A percentile compares a stretch with the other conserved stretches of the same genome.
These are phyloP conservation scores for Cinara cedri DNA, from an alignment of 2,888 invertebrate species.

Conservation along the genomic window DNA sequence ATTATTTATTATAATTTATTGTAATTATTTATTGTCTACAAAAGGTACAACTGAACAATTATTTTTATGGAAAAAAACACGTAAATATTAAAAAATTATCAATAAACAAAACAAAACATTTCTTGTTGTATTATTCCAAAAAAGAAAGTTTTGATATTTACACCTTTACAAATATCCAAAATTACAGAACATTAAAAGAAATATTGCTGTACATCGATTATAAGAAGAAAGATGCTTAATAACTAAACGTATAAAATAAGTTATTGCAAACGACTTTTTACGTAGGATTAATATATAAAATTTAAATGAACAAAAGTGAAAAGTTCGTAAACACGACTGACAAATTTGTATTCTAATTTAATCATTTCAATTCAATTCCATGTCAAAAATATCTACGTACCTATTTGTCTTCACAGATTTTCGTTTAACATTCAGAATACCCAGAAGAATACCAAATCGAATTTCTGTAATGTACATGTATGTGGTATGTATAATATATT, in stretches of 20 bases:
- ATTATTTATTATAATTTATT: no score
- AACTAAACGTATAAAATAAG: slow-evolving; percentile 1
- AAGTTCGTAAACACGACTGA: not conserved
- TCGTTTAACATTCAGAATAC: no score
- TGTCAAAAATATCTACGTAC: no score
- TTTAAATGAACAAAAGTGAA: slow-evolving; percentile 4
- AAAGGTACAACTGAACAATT: no score
- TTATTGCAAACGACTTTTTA: no score
- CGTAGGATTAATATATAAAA: not conserved
- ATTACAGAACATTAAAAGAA: not conserved
- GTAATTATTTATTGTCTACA: no score
- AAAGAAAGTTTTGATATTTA: not conserved
- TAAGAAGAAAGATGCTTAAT: slow-evolving; percentile 7
- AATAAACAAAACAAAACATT: no score
- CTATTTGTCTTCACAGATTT: not conserved
- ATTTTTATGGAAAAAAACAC: no score
- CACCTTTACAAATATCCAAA: not conserved
- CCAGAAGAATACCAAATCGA: no score
- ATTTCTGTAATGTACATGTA: no score
- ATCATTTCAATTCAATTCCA: not conserved
- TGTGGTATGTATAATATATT: no score
- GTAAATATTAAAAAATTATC: no score
- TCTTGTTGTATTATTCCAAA: not conserved
- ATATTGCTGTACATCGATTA: not conserved
- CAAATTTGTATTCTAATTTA: slow-evolving; percentile 22